phyloP scores from a whole-genome alignment of 2,113 vertebrate genomes.

The Lota lota region DNA sequence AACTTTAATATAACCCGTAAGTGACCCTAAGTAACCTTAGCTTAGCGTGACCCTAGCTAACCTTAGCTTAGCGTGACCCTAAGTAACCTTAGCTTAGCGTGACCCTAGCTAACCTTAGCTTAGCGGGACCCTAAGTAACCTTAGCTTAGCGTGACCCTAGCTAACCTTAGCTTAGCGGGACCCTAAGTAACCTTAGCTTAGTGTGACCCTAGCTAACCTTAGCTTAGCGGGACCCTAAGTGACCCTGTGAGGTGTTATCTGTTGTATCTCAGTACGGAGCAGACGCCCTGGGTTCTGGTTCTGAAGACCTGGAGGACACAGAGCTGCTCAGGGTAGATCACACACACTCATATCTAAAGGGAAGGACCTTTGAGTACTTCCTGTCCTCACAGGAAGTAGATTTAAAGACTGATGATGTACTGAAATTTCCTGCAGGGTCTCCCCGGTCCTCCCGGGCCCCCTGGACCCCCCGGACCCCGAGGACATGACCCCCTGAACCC shows the following conservation, averaged over 20 bases:
- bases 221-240: neutral
- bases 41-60: too few relatives aligned
- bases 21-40: too few relatives aligned
- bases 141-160: too few relatives aligned
- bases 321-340: slow-evolving; percentile 56
- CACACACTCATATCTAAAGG: neutral
- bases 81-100: too few relatives aligned
- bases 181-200: too few relatives aligned
- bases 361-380: neutral
- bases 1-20: too few relatives aligned
- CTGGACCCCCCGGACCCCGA: slow-evolving; percentile 78
- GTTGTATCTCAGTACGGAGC: slow-evolving; percentile 66
- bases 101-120: too few relatives aligned
- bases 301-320: slow-evolving; percentile 66
- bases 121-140: too few relatives aligned
- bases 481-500: slow-evolving; percentile 38
- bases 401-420: neutral
- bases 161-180: too few relatives aligned
- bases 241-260: neutral
- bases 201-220: slow-evolving; percentile 1
- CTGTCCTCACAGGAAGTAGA: neutral
- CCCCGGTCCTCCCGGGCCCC: slow-evolving; percentile 82
- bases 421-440: slow-evolving; percentile 69
- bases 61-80: too few relatives aligned
- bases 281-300: slow-evolving; percentile 76